Evolutionary conservation across 2,888 invertebrate species (phyloP).

Genomic region (Dicranocentrus wangi): DNA sequence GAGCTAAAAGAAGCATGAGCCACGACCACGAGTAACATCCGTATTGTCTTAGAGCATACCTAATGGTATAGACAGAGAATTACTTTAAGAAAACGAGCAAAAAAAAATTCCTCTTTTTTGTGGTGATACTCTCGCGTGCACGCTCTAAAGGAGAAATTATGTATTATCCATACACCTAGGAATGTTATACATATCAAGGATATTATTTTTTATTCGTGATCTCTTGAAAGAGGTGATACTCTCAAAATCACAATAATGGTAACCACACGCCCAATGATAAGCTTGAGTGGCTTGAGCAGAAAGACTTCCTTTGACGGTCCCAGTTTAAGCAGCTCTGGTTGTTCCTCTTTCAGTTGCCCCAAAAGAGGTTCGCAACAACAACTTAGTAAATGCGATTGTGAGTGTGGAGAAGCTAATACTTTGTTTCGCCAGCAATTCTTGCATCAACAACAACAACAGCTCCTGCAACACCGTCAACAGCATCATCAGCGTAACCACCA

Average conservation of each 20-base stretch:
- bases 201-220: conserved; percentile 37
- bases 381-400: conserved; percentile 52
- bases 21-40: conserved; percentile 53
- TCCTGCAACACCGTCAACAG: conserved; percentile 14
- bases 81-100: conserved; percentile 17
- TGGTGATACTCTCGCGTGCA: conserved; percentile 12
- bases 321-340: conserved; percentile 54
- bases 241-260: conserved; percentile 50
- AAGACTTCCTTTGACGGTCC: conserved; percentile 62
- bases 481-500: conserved; percentile 42
- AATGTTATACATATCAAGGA: conserved; percentile 25
- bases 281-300: conserved; percentile 60
- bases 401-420: conserved; percentile 40
- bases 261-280: conserved; percentile 61
- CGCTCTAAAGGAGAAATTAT: conserved; percentile 21
- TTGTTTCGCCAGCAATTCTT: conserved; percentile 52
- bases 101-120: not conserved
- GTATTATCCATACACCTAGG: conserved; percentile 28
- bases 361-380: conserved; percentile 54
- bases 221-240: conserved; percentile 52
- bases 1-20: conserved; percentile 45
- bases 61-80: conserved; percentile 10
- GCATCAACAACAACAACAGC: conserved; percentile 44
- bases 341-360: conserved; percentile 54
- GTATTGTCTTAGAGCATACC: conserved; percentile 45